Conservation (phyloP, 2,888 invertebrate species). For the Heliothis peltigera region DNA sequence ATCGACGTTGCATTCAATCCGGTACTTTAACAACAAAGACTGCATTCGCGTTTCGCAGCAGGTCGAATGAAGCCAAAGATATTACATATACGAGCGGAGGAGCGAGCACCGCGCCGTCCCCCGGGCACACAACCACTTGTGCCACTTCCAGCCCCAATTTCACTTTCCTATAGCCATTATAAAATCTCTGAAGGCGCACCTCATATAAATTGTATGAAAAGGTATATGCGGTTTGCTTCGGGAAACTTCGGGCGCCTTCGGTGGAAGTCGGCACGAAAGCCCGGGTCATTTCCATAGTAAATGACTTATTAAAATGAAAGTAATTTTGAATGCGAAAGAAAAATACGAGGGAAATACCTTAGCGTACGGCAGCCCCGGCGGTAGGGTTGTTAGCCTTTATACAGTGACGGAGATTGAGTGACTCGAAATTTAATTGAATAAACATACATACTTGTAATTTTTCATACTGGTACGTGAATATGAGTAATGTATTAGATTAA, state of each 20-base stretch:
- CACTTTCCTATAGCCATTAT: conserved; percentile 52
- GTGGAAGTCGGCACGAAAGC: conserved; percentile 28
- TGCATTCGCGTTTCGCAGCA: conserved; percentile 21
- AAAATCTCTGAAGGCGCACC: conserved; percentile 42
- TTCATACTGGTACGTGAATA: neutral
- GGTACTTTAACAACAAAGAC: conserved; percentile 19
- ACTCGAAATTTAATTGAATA: neutral
- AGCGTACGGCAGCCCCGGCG: conserved; percentile 14
- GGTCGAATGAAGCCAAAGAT: conserved; percentile 10
- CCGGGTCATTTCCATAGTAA: conserved; percentile 54
- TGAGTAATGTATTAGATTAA: no score
- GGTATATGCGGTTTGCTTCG: conserved; percentile 38
- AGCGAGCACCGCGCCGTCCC: conserved; percentile 40
- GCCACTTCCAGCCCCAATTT: conserved; percentile 42
- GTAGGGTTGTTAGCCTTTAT: conserved; percentile 31
- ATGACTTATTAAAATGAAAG: conserved; percentile 57
- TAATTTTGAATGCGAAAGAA: conserved; percentile 55
- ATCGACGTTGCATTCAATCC: conserved; percentile 2
- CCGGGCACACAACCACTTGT: conserved; percentile 32
- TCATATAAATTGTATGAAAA: conserved; percentile 49
- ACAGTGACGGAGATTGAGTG: conserved; percentile 3
- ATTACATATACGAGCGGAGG: no score
- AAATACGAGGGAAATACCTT: conserved; percentile 50
- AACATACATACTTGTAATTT: neutral
- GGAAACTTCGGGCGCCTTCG: conserved; percentile 31